Conservation (phyloP, 2,797 vertebrate genomes). For the Harpagifer antarcticus region DNA sequence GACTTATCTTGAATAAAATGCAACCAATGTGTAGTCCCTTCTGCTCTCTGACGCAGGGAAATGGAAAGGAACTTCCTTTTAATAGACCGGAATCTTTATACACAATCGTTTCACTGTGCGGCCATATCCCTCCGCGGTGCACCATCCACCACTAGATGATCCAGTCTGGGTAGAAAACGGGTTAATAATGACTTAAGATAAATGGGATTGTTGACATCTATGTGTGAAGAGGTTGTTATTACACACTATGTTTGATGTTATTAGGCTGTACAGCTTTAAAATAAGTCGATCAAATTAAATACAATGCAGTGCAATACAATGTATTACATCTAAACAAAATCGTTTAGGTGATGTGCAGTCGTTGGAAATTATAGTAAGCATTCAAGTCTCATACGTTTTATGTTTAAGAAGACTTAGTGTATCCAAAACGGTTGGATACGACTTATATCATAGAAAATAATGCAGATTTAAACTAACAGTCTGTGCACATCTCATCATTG, state of each 20-base stretch:
- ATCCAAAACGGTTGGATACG: neutral
- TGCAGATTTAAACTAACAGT: neutral
- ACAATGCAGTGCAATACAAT: neutral
- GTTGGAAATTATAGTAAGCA: neutral
- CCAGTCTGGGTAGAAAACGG: neutral
- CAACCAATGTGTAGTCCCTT: slow-evolving; percentile 75
- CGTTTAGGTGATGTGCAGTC: neutral
- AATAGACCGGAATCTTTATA: slow-evolving; percentile 86
- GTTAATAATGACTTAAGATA: fast-evolving
- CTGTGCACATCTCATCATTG: neutral
- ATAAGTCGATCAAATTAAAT: neutral
- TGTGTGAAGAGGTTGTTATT: fast-evolving
- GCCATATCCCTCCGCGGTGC: slow-evolving; percentile 85
- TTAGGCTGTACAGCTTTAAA: neutral
- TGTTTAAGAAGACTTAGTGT: neutral
- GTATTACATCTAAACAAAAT: neutral
- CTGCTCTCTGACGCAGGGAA: slow-evolving; percentile 82
- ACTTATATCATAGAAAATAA: neutral
- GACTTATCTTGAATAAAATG: slow-evolving; percentile 85
- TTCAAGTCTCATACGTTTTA: neutral
- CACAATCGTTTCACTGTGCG: slow-evolving; percentile 70
- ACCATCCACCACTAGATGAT: slow-evolving; percentile 14
- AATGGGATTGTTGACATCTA: fast-evolving
- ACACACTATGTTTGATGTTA: neutral
- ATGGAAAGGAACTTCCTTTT: slow-evolving; percentile 83